Conservation (phyloP, 2,113 vertebrate species). For the Protobothrops flavoviridis region DNA sequence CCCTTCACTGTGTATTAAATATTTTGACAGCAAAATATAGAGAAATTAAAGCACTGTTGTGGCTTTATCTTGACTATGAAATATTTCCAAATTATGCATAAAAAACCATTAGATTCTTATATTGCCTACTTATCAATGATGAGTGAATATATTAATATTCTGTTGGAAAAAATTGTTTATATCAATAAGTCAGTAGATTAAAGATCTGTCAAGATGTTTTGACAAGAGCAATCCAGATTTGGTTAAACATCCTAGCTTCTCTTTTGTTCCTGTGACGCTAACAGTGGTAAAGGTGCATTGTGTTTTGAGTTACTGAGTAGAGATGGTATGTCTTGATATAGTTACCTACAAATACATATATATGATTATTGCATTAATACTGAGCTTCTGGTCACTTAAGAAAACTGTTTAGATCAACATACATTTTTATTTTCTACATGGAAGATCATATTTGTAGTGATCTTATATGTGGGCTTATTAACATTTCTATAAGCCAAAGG, state of each 20-base stretch:
- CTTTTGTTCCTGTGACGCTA: background rate
- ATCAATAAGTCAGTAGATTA: background rate
- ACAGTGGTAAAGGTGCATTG: background rate
- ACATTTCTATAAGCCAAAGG: conserved; percentile 57
- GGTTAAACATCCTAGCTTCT: background rate
- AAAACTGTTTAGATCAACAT: conserved; percentile 43
- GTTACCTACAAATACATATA: background rate
- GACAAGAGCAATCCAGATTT: background rate
- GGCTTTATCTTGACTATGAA: background rate
- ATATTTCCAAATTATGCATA: background rate
- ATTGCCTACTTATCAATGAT: background rate
- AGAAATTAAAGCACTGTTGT: background rate
- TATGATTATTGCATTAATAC: background rate
- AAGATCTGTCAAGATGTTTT: background rate
- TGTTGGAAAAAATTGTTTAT: background rate
- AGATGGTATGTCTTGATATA: background rate
- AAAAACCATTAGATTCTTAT: background rate
- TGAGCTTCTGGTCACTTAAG: conserved; percentile 3
- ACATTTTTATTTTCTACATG: conserved; percentile 35
- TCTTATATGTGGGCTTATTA: conserved; percentile 50
- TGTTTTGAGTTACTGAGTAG: background rate
- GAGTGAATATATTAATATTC: background rate
- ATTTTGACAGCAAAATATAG: background rate
- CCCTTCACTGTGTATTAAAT: background rate
- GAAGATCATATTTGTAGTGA: conserved; percentile 61